Conservation (phyloP, 2,797 vertebrate species). For the Hephaestus fuliginosus region DNA sequence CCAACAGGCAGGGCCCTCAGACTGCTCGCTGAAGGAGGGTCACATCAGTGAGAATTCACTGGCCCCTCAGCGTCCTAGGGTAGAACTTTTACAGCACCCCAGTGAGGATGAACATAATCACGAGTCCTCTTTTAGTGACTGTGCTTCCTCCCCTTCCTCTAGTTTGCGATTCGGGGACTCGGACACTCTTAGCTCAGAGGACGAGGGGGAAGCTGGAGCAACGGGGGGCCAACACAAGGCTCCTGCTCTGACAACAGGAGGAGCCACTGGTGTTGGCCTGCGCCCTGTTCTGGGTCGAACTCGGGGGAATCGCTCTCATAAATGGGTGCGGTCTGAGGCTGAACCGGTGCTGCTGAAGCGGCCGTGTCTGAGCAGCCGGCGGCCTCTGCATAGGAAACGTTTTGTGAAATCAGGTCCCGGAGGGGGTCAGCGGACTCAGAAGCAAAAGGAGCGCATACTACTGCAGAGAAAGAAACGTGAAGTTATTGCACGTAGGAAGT, state of each 20-base stretch:
- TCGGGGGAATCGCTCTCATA: constrained; percentile 90
- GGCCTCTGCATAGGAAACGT: constrained; percentile 92
- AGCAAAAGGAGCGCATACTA: constrained; percentile 95
- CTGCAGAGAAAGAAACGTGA: constrained; percentile 97
- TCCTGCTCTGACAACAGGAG: constrained; percentile 79
- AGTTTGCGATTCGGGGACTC: constrained; percentile 97
- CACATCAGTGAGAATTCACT: constrained; percentile 83
- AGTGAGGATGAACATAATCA: constrained; percentile 92
- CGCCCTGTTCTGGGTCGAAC: constrained; percentile 86
- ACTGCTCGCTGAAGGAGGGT: constrained; percentile 92
- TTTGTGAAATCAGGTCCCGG: constrained; percentile 90
- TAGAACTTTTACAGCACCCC: constrained; percentile 88
- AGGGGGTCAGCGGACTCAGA: constrained; percentile 93
- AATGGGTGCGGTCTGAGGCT: constrained; percentile 94
- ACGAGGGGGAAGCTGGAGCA: constrained; percentile 86
- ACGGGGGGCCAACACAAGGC: constrained; percentile 81
- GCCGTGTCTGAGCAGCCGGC: constrained; percentile 90
- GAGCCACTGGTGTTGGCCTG: constrained; percentile 74
- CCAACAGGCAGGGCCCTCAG: constrained; percentile 98
- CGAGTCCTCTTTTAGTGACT: constrained; percentile 98
- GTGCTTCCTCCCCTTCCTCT: constrained; percentile 96
- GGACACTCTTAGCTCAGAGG: constrained; percentile 97
- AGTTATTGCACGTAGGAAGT: constrained; percentile 94
- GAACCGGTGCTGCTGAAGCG: constrained; percentile 94
- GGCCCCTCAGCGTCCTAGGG: constrained; percentile 84